phyloP scores from a whole-genome alignment of 2,113 vertebrate genomes.

The Oreocharis arfaki region DNA sequence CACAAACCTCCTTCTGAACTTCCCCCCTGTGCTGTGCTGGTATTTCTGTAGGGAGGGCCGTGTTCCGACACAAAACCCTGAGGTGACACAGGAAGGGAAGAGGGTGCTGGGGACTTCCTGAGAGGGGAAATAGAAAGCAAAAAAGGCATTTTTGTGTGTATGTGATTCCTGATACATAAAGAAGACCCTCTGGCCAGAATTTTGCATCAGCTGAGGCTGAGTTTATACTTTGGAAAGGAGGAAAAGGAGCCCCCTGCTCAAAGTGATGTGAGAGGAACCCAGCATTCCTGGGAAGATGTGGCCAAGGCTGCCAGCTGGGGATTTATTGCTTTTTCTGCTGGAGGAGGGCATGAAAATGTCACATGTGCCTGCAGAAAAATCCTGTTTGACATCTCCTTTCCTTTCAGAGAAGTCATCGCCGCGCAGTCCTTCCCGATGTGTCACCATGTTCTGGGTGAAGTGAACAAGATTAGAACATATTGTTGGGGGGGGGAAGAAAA shows the following conservation, averaged over 20 bases:
- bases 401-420: neutral
- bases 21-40: no score
- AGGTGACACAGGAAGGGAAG: neutral
- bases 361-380: fast-evolving
- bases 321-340: neutral
- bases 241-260: neutral
- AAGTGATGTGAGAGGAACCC: neutral
- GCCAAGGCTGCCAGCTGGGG: neutral
- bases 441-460: neutral
- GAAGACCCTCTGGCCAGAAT: neutral
- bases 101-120: neutral
- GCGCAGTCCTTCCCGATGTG: neutral
- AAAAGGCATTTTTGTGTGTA: neutral
- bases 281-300: neutral
- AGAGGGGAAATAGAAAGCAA: neutral
- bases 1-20: no score
- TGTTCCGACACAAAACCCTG: neutral
- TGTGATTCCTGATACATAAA: neutral
- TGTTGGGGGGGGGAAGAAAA: fast-evolving
- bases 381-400: neutral
- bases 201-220: neutral
- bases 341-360: neutral
- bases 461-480: neutral
- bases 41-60: neutral
- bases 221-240: neutral